Base-by-base conservation (phyloP, 2,113 vertebrate species). In the Amphiprion percula region DNA sequence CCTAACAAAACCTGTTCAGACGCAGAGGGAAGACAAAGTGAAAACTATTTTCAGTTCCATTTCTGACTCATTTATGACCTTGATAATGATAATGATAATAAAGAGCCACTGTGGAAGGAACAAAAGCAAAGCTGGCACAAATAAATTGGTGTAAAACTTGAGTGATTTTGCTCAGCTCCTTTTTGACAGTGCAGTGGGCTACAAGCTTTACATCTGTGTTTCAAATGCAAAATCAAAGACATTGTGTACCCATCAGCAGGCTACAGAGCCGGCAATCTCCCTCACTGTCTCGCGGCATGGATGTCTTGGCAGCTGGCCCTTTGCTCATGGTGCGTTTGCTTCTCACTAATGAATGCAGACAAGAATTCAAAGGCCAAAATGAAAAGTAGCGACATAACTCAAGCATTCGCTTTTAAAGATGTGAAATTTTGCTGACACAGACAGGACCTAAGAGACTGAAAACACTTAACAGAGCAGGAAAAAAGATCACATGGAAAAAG, bases 181-280 rank as follows among this genome's bases (percentile, higher is more conserved):
- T 72, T 75, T 69, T 90, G 88, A 87, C 87, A 85, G 77, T 83
- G 73, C 73, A 58, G 56, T 53, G 1, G 75, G 84, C 77, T 80
- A 77, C 70, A 79, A 71, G 83, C 79, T 83, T 77, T 68, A 82
- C 66, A 84, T 84, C 79, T 90, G 75, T 71, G 74, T 74, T 87
- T 88, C 75, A 88, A 85, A 87, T 79, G 67, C 64, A 80, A 73
- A 87, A 88, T 89, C 87, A 90, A 90, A 90, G 87, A 55, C 56
- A 62, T 67, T 68, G 77, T 80, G 86, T 72, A 74, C 71, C 87
- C 84, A 83, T 89, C 91, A 90, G 82, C 82, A 79, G 62, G 84
- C 81, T 80, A 63, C 56, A 82, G 81, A 83, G 88, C 46, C 37
- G 14, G 63, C 75, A 1, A 68, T 79, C 79, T 68, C 41, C 26